Evolutionary conservation across 2,888 invertebrate species (phyloP), one percentile per base, ranked within the genome.

Genomic region (Chymomyza procnemis): DNA sequence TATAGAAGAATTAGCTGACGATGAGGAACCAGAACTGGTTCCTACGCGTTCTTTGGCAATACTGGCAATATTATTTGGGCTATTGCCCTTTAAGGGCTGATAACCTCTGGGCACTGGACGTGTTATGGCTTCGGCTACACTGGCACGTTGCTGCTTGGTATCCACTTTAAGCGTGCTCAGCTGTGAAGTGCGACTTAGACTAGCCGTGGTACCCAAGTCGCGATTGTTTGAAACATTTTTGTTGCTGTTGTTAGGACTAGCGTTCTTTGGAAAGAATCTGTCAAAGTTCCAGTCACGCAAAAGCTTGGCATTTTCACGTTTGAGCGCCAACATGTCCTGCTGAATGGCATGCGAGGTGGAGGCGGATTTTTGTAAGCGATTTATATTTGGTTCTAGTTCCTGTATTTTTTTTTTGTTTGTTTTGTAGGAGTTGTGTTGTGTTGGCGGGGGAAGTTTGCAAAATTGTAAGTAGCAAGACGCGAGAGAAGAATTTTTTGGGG

Each of bases 251-350:
- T 66, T 78, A 56, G 80, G 76, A 61, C 83, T 77, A 26, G 58
- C 58, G n/a, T 54, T 69, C 67, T 76, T 78, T 14, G 94, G 95
- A 91, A 96, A 96, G 92, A 96, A 96, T 89, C 95, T 94, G 78
- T 95, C 95, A 91, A 96, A 95, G 92, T 96, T 95, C 96, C 96
- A 96, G 88, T 96, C 96, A 91, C 95, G 95, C 81, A 96, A 92
- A 75, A 96, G 93, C 64, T 94, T 94, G 73, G 95, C 95, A 89
- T 96, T 96, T 85, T 94, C 92, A 88, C 66, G 69, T 61, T 71
- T 78, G 64, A 93, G 93, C 84, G 81, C 78, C 22, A 65, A 61
- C 41, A 62, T 60, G 73, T 74, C 69, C 69, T 72, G 55, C 69
- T 72, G 55, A 50, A 79, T 75, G 73, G 89, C 90, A 72, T 89